A percentile compares a stretch with the other conserved stretches of the same genome.
phyloP scores from a whole-genome alignment of 2,113 vertebrate species.

The Strix uralensis region DNA sequence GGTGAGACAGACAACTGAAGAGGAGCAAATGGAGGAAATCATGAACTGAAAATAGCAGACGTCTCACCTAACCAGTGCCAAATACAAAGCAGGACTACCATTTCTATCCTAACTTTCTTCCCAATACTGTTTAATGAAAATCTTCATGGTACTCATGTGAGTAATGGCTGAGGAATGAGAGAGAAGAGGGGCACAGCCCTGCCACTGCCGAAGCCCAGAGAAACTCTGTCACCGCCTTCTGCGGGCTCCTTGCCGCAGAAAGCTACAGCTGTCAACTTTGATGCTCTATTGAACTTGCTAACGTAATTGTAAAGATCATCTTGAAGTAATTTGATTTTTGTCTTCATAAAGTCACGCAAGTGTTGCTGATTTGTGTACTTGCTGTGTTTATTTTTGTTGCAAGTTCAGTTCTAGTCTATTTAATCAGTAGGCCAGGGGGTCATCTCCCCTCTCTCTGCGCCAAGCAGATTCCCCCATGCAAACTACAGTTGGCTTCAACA shows the following conservation, averaged over 20 bases:
- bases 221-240: neutral
- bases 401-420: slow-evolving; percentile 64
- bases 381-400: slow-evolving; percentile 59
- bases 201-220: neutral
- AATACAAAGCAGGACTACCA: neutral
- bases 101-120: neutral
- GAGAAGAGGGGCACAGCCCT: neutral
- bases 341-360: slow-evolving; percentile 49
- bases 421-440: slow-evolving; percentile 39
- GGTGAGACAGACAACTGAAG: neutral
- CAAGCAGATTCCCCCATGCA: neutral
- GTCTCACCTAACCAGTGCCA: neutral
- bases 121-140: neutral
- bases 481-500: neutral
- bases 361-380: slow-evolving; percentile 56
- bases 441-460: neutral
- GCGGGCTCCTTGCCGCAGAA: neutral
- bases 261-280: slow-evolving; percentile 38
- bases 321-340: slow-evolving; percentile 65
- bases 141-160: neutral
- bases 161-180: neutral
- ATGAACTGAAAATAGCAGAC: neutral
- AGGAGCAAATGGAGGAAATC: neutral
- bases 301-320: slow-evolving; percentile 53
- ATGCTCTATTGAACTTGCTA: slow-evolving; percentile 61